A percentile compares a stretch with the other conserved stretches of the same genome.
Conservation (phyloP, 92 coral and sea anemone genomes). For the Meandrina meandrites region DNA sequence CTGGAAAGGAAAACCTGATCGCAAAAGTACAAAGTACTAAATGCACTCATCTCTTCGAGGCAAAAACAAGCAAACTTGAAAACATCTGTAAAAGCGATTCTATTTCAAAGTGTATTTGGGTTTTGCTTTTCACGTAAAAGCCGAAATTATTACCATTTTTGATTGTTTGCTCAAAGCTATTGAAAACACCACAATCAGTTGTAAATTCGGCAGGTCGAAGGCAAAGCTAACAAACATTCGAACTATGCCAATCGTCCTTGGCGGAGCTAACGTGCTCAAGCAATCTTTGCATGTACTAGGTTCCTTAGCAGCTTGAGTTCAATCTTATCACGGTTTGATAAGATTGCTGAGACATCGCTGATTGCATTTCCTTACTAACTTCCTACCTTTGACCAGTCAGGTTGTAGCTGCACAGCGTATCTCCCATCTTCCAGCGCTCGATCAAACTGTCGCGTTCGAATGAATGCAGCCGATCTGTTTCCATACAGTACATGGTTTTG, state of each 20-base stretch:
- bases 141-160: slow-evolving; percentile 11
- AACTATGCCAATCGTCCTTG: slow-evolving; percentile 21
- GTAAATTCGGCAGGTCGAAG: not conserved
- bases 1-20: not conserved
- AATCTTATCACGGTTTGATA: slow-evolving; percentile 6
- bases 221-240: slow-evolving; percentile 15
- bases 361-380: not conserved
- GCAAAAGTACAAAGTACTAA: not conserved
- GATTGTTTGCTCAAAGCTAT: slow-evolving; percentile 32
- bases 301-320: not conserved
- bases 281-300: not conserved
- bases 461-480: slow-evolving; percentile 97
- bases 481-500: slow-evolving; percentile 93
- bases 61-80: slow-evolving; percentile 7
- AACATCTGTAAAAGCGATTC: slow-evolving; percentile 18
- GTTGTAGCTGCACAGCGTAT: slow-evolving; percentile 85
- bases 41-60: not conserved
- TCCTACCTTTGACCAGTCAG: slow-evolving; percentile 93
- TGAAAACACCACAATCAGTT: slow-evolving; percentile 14
- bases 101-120: not conserved
- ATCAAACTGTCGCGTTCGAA: slow-evolving; percentile 80
- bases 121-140: slow-evolving; percentile 4
- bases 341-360: not conserved
- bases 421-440: slow-evolving; percentile 91
- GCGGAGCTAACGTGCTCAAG: not conserved